Percentiles rank a stretch among this genome's conserved stretches.
phyloP scores from a whole-genome alignment of 2,888 invertebrate genomes.

The Troides aeacus region DNA sequence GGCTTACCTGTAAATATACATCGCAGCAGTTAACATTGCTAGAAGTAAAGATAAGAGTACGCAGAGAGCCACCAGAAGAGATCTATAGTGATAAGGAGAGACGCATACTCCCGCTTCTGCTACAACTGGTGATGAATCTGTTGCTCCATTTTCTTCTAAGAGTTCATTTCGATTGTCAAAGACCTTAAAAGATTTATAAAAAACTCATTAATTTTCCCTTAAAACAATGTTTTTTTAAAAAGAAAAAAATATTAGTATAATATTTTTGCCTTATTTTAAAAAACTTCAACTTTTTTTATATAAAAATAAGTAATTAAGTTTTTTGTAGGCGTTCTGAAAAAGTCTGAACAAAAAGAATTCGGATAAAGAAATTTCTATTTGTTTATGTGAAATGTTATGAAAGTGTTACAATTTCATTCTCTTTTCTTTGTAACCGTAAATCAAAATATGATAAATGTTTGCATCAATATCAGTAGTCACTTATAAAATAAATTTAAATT shows the following conservation, averaged over 20 bases:
- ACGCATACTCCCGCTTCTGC: slow-evolving; percentile 88
- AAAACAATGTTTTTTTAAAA: not conserved
- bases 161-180: slow-evolving; percentile 89
- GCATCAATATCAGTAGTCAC: not conserved
- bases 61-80: slow-evolving; percentile 88
- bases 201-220: not conserved
- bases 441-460: not conserved
- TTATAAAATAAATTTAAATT: not conserved
- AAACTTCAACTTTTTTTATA: too few relatives aligned
- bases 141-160: slow-evolving; percentile 83
- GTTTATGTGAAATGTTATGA: too few relatives aligned
- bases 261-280: too few relatives aligned
- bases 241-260: too few relatives aligned
- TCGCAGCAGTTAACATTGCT: slow-evolving; percentile 85
- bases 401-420: too few relatives aligned
- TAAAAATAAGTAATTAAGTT: too few relatives aligned
- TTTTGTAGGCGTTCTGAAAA: too few relatives aligned
- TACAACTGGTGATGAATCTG: slow-evolving; percentile 82
- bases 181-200: slow-evolving; percentile 77
- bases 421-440: too few relatives aligned
- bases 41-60: slow-evolving; percentile 87
- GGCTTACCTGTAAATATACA: slow-evolving; percentile 86
- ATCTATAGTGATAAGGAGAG: slow-evolving; percentile 90
- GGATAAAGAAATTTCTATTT: too few relatives aligned
- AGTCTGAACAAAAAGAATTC: too few relatives aligned